Evolutionary conservation across 92 coral and sea anemone genomes (phyloP).

Genomic region (Micromussa lordhowensis): DNA sequence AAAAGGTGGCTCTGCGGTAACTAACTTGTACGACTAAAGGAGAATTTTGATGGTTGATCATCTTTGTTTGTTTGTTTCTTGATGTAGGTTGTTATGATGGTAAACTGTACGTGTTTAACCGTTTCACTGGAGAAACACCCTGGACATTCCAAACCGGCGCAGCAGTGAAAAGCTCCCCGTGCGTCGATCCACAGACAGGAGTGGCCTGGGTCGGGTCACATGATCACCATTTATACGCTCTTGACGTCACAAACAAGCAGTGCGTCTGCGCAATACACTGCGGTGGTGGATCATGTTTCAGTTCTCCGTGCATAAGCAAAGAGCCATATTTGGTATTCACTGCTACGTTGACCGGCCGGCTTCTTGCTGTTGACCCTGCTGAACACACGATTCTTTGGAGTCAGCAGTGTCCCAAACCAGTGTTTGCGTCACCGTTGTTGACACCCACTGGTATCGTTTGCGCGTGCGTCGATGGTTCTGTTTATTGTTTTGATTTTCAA

Average conservation of each 20-base stretch:
- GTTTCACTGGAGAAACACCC: slow-evolving; percentile 61
- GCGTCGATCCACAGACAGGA: slow-evolving; percentile 86
- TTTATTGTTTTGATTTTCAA: slow-evolving; percentile 69
- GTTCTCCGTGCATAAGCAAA: slow-evolving; percentile 78
- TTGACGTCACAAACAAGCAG: slow-evolving; percentile 64
- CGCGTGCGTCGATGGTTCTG: slow-evolving; percentile 79
- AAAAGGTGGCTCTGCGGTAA: too few species aligned
- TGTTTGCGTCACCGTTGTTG: slow-evolving; percentile 83
- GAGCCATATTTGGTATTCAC: slow-evolving; percentile 75
- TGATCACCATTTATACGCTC: slow-evolving; percentile 81
- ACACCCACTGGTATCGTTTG: slow-evolving; percentile 66
- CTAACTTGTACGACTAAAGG: not conserved
- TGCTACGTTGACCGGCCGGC: slow-evolving; percentile 79
- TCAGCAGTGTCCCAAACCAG: slow-evolving; percentile 83
- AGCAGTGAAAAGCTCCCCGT: slow-evolving; percentile 90
- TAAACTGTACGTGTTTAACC: slow-evolving; percentile 83
- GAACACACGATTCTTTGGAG: slow-evolving; percentile 70
- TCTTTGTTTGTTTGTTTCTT: not conserved
- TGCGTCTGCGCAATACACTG: slow-evolving; percentile 74
- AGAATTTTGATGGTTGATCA: not conserved
- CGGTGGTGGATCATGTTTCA: slow-evolving; percentile 87
- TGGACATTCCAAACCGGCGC: slow-evolving; percentile 90
- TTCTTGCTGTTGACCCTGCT: slow-evolving; percentile 69
- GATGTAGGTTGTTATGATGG: slow-evolving; percentile 94
- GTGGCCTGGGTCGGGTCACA: slow-evolving; percentile 97